Evolutionary conservation across 2,888 invertebrate species (phyloP).

Genomic region (Nomada fabriciana): DNA sequence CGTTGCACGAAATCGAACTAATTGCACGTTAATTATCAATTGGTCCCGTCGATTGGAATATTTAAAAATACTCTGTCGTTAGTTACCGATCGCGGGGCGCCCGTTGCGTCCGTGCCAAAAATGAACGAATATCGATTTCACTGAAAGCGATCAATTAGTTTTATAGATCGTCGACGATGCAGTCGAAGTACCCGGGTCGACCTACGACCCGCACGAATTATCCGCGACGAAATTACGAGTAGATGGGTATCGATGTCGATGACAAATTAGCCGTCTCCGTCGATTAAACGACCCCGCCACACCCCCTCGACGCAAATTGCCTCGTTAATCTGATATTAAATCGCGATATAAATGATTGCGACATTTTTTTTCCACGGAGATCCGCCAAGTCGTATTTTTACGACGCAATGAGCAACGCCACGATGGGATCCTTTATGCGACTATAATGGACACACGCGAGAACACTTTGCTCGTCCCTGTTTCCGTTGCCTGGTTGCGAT

Average conservation of each 20-base stretch:
- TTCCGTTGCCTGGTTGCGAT: neutral
- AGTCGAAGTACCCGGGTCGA: slow-evolving; percentile 40
- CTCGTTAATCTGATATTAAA: slow-evolving; percentile 76
- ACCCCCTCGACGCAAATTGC: slow-evolving; percentile 71
- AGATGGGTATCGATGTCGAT: slow-evolving; percentile 74
- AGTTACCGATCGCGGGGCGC: slow-evolving; percentile 23
- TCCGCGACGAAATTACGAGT: slow-evolving; percentile 69
- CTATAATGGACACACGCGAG: slow-evolving; percentile 49
- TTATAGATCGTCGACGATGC: slow-evolving; percentile 49
- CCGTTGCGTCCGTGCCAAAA: neutral
- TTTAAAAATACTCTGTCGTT: slow-evolving; percentile 21
- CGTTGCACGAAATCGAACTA: slow-evolving; percentile 48
- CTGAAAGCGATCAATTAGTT: slow-evolving; percentile 54
- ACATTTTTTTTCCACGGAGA: slow-evolving; percentile 33
- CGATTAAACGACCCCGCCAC: slow-evolving; percentile 70
- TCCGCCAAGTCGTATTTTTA: slow-evolving; percentile 59
- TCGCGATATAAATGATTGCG: slow-evolving; percentile 71
- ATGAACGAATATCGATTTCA: slow-evolving; percentile 10
- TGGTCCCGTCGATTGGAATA: slow-evolving; percentile 1
- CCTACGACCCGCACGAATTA: slow-evolving; percentile 61
- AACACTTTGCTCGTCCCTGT: slow-evolving; percentile 13
- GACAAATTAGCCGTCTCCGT: slow-evolving; percentile 74
- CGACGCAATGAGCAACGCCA: slow-evolving; percentile 60
- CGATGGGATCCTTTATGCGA: slow-evolving; percentile 52
- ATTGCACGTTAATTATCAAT: slow-evolving; percentile 63